Evolutionary conservation across 2,888 invertebrate genomes (phyloP).

Genomic region (Brachypterus glaber): DNA sequence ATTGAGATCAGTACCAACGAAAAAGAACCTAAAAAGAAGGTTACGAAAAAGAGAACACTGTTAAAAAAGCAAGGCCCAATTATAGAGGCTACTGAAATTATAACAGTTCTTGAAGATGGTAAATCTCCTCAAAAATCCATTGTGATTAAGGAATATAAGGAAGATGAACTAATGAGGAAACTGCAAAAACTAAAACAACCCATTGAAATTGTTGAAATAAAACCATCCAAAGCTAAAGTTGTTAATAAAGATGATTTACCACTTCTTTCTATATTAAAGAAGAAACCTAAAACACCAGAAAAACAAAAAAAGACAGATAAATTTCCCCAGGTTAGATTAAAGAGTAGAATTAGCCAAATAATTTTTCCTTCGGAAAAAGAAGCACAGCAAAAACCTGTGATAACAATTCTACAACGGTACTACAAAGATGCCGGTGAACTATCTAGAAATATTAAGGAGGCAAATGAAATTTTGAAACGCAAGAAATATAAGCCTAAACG

Average conservation of each 20-base stretch:
- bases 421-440: constrained; percentile 36
- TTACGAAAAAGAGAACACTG: constrained; percentile 32
- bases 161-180: constrained; percentile 12
- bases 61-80: constrained; percentile 31
- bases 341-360: constrained; percentile 54
- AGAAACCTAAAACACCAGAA: constrained; percentile 29
- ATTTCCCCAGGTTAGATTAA: constrained; percentile 58
- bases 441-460: constrained; percentile 43
- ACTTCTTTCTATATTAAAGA: constrained; percentile 52
- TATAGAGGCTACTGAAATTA: constrained; percentile 34
- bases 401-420: constrained; percentile 32
- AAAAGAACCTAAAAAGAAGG: constrained; percentile 37
- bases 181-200: constrained; percentile 16
- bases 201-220: constrained; percentile 23
- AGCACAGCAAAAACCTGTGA: constrained; percentile 29
- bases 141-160: constrained; percentile 24
- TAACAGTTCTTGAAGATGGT: constrained; percentile 29
- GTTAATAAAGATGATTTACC: constrained; percentile 35
- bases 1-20: constrained; percentile 38
- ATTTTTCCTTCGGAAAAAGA: constrained; percentile 37
- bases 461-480: constrained; percentile 31
- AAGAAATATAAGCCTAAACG: constrained; percentile 36
- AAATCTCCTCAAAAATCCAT: constrained; percentile 28
- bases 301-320: constrained; percentile 31
- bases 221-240: constrained; percentile 23